phyloP scores from a whole-genome alignment of 2,113 vertebrate species.

The Ophiodon elongatus region DNA sequence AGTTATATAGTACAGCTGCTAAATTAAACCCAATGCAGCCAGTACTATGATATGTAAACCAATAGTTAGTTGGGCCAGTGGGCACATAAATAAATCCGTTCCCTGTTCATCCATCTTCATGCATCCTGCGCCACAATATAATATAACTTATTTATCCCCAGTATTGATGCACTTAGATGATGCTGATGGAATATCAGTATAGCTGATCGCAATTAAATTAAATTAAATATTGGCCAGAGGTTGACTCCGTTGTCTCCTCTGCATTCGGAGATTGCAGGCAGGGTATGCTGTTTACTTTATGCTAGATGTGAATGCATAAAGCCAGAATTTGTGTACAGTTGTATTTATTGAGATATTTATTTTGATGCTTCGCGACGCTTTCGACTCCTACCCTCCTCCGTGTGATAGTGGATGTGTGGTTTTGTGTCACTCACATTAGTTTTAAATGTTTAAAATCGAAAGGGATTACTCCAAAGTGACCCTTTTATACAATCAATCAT shows the following conservation, averaged over 20 bases:
- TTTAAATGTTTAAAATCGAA: conserved; percentile 47
- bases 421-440: conserved; percentile 31
- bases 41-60: conserved; percentile 4
- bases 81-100: conserved; percentile 41
- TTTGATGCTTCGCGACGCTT: conserved; percentile 58
- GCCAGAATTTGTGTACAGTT: conserved; percentile 58
- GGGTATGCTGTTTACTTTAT: conserved; percentile 58
- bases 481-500: conserved; percentile 75
- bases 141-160: conserved; percentile 40
- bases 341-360: conserved; percentile 75
- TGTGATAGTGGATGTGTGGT: conserved; percentile 34
- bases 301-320: conserved; percentile 42
- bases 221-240: conserved; percentile 8
- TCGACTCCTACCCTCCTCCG: conserved; percentile 14
- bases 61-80: conserved; percentile 17
- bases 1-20: conserved; percentile 25
- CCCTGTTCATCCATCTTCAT: conserved; percentile 22
- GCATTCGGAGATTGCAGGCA: conserved; percentile 52
- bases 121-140: conserved; percentile 27
- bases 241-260: conserved; percentile 39
- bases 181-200: conserved; percentile 48
- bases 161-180: conserved; percentile 62
- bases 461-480: conserved; percentile 37
- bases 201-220: conserved; percentile 24
- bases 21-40: conserved; percentile 7